phyloP scores from a whole-genome alignment of 2,797 vertebrate genomes.

The Protonibea diacanthus region DNA sequence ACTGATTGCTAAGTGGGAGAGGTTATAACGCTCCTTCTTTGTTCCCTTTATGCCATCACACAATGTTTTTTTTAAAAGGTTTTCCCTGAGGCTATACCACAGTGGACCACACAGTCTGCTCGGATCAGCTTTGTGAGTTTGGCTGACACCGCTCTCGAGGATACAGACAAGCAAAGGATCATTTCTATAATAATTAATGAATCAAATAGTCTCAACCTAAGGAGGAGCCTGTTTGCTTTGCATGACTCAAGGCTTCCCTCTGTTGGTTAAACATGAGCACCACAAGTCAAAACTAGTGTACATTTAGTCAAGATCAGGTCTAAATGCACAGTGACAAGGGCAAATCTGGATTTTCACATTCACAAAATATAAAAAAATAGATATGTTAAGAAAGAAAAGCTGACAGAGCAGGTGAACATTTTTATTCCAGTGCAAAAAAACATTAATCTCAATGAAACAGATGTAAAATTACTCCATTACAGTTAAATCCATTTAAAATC shows the following conservation, averaged over 20 bases:
- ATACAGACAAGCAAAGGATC: neutral
- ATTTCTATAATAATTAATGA: neutral
- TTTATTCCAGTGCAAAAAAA: neutral
- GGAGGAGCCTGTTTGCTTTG: neutral
- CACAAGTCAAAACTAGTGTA: neutral
- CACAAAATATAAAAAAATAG: neutral
- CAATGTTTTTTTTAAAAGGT: neutral
- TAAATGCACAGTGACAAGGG: neutral
- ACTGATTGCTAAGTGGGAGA: neutral
- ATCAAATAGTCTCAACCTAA: conserved; percentile 11
- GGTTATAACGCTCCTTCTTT: neutral
- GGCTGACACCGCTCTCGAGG: neutral
- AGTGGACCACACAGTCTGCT: neutral
- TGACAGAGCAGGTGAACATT: neutral
- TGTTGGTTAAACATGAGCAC: conserved; percentile 45
- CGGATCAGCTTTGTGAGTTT: neutral
- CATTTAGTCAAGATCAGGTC: neutral
- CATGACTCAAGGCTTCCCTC: conserved; percentile 46
- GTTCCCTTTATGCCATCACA: neutral
- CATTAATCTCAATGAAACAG: neutral
- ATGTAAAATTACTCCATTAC: neutral
- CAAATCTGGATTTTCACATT: neutral
- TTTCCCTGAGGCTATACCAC: neutral
- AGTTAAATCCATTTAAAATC: neutral
- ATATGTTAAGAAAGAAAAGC: neutral